Conservation (phyloP, 2,113 vertebrate species). For the Triplophysa dalaica region DNA sequence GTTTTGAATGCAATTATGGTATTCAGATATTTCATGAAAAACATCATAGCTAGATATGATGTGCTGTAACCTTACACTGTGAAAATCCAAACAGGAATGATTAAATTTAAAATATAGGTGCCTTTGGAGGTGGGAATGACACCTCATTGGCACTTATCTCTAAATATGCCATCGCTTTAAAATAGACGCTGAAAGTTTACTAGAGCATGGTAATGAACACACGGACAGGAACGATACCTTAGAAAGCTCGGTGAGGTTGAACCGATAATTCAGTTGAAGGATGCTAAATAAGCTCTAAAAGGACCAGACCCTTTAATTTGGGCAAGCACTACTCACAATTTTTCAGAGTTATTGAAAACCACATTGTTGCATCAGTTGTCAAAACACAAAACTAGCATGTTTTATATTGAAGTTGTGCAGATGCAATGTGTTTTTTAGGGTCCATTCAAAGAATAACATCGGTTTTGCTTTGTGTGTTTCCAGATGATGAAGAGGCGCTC, state of each 20-base stretch:
- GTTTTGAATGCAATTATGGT: slow-evolving; percentile 18
- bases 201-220: background rate
- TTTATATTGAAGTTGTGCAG: background rate
- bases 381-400: background rate
- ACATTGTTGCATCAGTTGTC: background rate
- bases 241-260: no score
- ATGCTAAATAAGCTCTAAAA: no score
- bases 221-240: no score
- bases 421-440: background rate
- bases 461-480: slow-evolving; percentile 38
- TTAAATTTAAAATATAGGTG: background rate
- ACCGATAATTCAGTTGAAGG: no score
- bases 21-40: background rate
- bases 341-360: background rate
- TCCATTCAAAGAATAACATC: background rate
- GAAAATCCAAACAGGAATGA: background rate
- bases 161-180: background rate
- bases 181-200: background rate
- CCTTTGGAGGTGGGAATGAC: background rate
- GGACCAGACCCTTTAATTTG: no score
- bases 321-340: background rate
- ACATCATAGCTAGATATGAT: background rate
- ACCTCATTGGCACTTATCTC: slow-evolving; percentile 3
- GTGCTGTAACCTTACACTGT: background rate
- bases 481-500: slow-evolving; percentile 88